These are phyloP conservation scores for Eidolon helvum DNA, from an alignment of 2,113 vertebrate species.

Conservation along the genomic window DNA sequence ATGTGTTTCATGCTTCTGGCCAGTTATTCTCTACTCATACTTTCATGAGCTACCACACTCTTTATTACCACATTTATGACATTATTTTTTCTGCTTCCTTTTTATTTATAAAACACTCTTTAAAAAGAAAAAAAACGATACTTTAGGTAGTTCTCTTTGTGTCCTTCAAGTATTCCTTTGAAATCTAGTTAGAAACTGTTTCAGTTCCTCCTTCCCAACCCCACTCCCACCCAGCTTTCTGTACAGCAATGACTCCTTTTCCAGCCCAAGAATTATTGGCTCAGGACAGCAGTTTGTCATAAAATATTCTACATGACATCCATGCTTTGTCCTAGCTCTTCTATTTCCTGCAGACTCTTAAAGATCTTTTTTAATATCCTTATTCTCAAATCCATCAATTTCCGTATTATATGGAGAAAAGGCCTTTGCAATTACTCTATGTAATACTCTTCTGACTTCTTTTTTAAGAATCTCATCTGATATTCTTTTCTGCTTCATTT, in stretches of 20 bases:
- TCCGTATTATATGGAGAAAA: slow-evolving; percentile 64
- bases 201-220: not conserved
- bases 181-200: not conserved
- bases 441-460: slow-evolving; percentile 71
- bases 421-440: slow-evolving; percentile 72
- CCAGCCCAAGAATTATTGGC: slow-evolving; percentile 61
- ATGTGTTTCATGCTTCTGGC: not conserved
- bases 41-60: not conserved
- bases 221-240: not conserved
- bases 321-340: slow-evolving; percentile 69
- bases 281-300: slow-evolving; percentile 72
- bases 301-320: slow-evolving; percentile 77
- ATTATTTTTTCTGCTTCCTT: not conserved
- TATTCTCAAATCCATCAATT: slow-evolving; percentile 79
- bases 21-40: not conserved
- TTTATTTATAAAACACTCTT: not conserved
- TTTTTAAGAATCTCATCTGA: slow-evolving; percentile 58
- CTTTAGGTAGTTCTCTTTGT: not conserved
- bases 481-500: slow-evolving; percentile 47
- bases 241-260: slow-evolving; percentile 18
- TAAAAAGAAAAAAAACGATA: not conserved
- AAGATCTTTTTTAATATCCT: slow-evolving; percentile 79
- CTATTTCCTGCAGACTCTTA: slow-evolving; percentile 77
- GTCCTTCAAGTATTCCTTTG: not conserved
- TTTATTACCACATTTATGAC: not conserved